Evolutionary conservation across 2,888 invertebrate genomes (phyloP).

Genomic region (Platycheirus albimanus): DNA sequence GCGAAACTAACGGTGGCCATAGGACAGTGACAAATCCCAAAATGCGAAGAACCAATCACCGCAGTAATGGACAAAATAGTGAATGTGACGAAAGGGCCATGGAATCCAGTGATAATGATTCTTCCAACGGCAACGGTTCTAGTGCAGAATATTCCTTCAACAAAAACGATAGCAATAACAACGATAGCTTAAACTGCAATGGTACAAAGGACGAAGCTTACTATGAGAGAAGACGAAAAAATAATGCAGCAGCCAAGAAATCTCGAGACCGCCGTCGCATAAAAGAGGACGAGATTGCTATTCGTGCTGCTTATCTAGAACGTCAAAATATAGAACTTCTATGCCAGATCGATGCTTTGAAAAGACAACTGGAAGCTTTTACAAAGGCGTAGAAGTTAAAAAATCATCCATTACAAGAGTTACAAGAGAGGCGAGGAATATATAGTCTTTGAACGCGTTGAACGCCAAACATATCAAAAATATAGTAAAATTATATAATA

Average conservation of each 20-base stretch:
- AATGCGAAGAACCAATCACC: constrained; percentile 86
- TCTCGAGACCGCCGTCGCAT: constrained; percentile 94
- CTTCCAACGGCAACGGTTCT: constrained; percentile 77
- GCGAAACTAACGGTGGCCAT: constrained; percentile 85
- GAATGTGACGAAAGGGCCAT: constrained; percentile 80
- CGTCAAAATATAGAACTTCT: constrained; percentile 92
- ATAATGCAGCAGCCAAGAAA: constrained; percentile 97
- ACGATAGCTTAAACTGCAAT: constrained; percentile 68
- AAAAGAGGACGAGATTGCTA: constrained; percentile 96
- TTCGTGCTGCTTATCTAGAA: constrained; percentile 93
- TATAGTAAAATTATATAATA: not conserved
- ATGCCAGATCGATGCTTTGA: constrained; percentile 87
- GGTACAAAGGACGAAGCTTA: constrained; percentile 90
- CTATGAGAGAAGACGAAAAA: constrained; percentile 93
- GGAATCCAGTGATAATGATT: constrained; percentile 81
- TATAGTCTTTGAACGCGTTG: constrained; percentile 77
- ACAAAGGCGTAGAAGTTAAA: constrained; percentile 43
- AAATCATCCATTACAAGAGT: no score
- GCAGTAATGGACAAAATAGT: constrained; percentile 78
- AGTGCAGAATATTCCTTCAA: constrained; percentile 25
- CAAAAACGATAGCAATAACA: constrained; percentile 54
- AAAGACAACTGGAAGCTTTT: constrained; percentile 84
- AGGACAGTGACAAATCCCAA: constrained; percentile 86
- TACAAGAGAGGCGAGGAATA: not conserved
- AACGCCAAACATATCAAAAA: constrained; percentile 75